These are phyloP conservation scores for Indicator indicator DNA, from an alignment of 2,113 vertebrate genomes.

Conservation along the genomic window DNA sequence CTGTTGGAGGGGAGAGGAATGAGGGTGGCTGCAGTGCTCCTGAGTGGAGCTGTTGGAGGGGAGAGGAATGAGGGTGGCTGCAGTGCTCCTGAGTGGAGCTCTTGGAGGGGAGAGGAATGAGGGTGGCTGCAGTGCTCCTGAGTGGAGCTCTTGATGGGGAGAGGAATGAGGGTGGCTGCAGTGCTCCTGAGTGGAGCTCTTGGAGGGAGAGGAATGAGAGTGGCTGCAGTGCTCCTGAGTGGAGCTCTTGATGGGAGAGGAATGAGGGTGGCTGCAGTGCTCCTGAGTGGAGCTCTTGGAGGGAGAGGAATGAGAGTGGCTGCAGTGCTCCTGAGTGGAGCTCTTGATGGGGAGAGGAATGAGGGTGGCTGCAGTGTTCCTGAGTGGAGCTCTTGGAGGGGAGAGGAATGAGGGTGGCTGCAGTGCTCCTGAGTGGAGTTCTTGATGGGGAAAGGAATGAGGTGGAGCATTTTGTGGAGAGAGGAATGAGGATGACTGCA, in stretches of 20 bases:
- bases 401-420: background rate
- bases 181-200: background rate
- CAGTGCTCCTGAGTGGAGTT: background rate
- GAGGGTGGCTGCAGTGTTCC: background rate
- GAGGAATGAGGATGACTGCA: background rate
- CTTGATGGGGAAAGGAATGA: background rate
- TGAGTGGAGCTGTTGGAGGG: background rate
- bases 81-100: background rate
- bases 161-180: background rate
- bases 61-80: background rate
- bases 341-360: background rate
- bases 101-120: background rate
- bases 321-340: background rate
- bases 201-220: background rate
- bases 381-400: background rate
- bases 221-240: background rate
- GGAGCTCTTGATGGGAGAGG: background rate
- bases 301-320: background rate
- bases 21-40: background rate
- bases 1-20: background rate
- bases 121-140: background rate
- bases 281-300: background rate
- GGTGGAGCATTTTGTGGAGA: background rate
- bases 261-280: background rate
- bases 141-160: background rate